A percentile compares a stretch with the other conserved stretches of the same genome.
phyloP scores from a whole-genome alignment of 2,888 invertebrate genomes.

The Chrysolina oricalcia region DNA sequence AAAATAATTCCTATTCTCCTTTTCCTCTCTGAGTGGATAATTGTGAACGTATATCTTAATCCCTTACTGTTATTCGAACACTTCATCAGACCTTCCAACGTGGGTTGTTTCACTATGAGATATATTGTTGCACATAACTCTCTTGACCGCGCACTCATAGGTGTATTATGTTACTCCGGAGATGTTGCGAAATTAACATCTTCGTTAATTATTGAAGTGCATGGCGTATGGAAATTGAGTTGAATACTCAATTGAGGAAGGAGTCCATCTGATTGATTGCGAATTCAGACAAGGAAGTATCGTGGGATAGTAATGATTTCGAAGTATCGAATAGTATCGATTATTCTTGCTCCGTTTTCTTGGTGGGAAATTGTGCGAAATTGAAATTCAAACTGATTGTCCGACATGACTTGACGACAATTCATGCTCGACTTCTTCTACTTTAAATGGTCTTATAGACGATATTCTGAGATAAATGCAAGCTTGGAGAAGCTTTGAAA shows the following conservation, averaged over 20 bases:
- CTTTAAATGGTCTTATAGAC: too few relatives aligned
- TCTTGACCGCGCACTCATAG: slow-evolving; percentile 24
- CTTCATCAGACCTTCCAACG: slow-evolving; percentile 8
- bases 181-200: slow-evolving; percentile 30
- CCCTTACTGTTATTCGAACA: slow-evolving; percentile 18
- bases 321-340: background rate
- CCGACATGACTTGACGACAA: too few relatives aligned
- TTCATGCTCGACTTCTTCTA: too few relatives aligned
- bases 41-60: slow-evolving; percentile 5
- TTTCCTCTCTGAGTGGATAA: background rate
- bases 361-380: too few relatives aligned
- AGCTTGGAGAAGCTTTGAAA: too few relatives aligned
- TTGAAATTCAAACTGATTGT: background rate
- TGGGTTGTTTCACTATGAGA: slow-evolving; percentile 13
- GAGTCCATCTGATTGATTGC: slow-evolving; percentile 6
- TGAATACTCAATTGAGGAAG: slow-evolving; percentile 21
- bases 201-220: slow-evolving; percentile 35
- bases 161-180: slow-evolving; percentile 33
- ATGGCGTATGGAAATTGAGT: slow-evolving; percentile 28
- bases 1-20: background rate
- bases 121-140: slow-evolving; percentile 16
- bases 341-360: background rate
- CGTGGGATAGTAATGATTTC: background rate
- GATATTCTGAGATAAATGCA: too few relatives aligned
- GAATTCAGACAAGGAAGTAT: slow-evolving; percentile 4